Evolutionary conservation across 2,113 vertebrate species (phyloP), one percentile per base, ranked within the genome.

Genomic region (Proterorhinus semilunaris): DNA sequence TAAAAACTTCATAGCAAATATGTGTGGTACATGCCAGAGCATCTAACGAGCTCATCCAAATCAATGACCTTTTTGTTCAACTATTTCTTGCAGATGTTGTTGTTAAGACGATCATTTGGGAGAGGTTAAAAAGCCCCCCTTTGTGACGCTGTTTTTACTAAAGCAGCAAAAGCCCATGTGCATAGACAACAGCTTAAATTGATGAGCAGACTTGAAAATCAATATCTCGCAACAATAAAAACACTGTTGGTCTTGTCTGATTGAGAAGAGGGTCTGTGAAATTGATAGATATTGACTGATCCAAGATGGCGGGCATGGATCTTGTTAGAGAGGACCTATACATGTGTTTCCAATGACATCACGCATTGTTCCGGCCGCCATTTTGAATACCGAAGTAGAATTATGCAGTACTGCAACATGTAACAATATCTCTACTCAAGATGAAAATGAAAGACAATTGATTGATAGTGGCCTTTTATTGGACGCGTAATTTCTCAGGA

Each of bases 281-380:
- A 58, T 13, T 45, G 58, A 44, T 15, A 15, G 15, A 61, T 45
- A 61, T 61, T 15, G 58, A 45, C 36, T 16, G 58, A 61, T n/a
- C 42, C 58, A 61, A 61, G 13, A 61, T 61, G 58, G 58, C 8
- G 13, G 42, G 16, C 15, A 61, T n/a, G 44, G 58, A 61, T 61
- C 43, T 61, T 1, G 42, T 45, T 61, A 10, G 57, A 55, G 10
- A 13, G 6, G 13, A 44, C 12, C 12, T 43, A n/a, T 21, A 21
- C 21, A 21, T 21, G 21, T 2, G 21, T 21, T 21, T 21, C 21
- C 21, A 21, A 21, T 21, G 21, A 21, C 21, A 21, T 21, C 21
- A 21, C 2, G 21, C 21, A 21, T 21, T 21, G 21, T 21, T 21
- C 21, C 21, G 21, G 2, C 21, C 21, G 21, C 21, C 21, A 21